A percentile compares a stretch with the other conserved stretches of the same genome.
Conservation (phyloP, 1,140 invertebrate genomes). For the Drosophila pseudoobscura region DNA sequence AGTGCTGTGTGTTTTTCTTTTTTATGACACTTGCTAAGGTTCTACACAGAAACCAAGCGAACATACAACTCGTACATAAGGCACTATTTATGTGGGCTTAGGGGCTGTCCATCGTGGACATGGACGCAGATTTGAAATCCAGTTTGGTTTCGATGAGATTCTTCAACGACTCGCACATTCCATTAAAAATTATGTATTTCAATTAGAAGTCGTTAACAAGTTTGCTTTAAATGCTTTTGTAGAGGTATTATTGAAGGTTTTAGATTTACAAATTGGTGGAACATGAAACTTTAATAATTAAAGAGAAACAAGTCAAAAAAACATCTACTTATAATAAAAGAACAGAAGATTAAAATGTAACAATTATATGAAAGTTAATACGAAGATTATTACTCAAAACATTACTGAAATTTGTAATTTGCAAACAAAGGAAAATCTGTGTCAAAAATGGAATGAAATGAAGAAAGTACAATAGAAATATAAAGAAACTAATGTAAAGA, state of each 20-base stretch:
- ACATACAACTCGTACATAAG: neutral
- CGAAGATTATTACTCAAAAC: no score
- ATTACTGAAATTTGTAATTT: no score
- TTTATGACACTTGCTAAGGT: slow-evolving; percentile 35
- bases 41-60: slow-evolving; percentile 8
- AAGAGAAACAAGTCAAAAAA: no score
- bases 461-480: no score
- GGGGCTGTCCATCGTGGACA: neutral
- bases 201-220: slow-evolving; percentile 26
- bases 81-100: slow-evolving; percentile 21
- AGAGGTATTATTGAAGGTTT: neutral
- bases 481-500: no score
- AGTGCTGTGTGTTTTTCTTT: neutral
- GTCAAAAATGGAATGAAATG: no score
- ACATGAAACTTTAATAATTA: no score
- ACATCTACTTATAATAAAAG: no score
- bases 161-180: slow-evolving; percentile 4
- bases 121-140: neutral
- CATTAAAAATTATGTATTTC: slow-evolving; percentile 13
- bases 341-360: no score
- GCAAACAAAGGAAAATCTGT: no score
- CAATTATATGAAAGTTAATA: no score
- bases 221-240: neutral
- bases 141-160: slow-evolving; percentile 18
- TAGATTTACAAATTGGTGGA: slow-evolving; percentile 4